Evolutionary conservation across 2,888 invertebrate species (phyloP), one percentile per base, ranked within the genome.

Genomic region (Patella ulyssiponensis): DNA sequence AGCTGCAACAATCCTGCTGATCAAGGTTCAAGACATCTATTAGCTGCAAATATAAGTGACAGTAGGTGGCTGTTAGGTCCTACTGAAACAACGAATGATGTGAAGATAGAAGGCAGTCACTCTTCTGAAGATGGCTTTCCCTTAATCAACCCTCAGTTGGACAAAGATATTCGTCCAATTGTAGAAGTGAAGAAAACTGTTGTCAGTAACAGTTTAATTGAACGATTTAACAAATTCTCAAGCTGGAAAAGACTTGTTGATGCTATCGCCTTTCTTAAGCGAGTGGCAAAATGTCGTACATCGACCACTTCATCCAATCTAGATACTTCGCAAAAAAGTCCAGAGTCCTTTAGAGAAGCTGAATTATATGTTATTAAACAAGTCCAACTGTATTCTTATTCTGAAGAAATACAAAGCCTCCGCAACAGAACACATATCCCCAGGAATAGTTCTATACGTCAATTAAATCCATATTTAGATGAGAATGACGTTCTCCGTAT

Each of bases 301-400:
- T 17, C n/a, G n/a, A 27, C 27, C 27, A 27, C 27, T 27, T 27
- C 27, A 27, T 27, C 27, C 27, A 58, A 58, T 58, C 20, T 14
- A 58, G 58, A 58, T 20, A 58, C 58, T n/a, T 20, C 17, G 7
- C 20, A 20, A 20, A 58, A 58, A 58, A n/a, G n/a, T 20, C 7
- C 20, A 17, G 17, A 58, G n/a, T 58, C 58, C 17, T 58, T 58
- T n/a, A 20, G 11, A 97, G 97, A 92, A 96, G 96, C 85, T 95
- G 95, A 3, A 95, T 97, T n/a, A 20, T 58, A n/a, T 58, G 14
- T 58, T 9, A 7, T 58, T n/a, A 17, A 20, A n/a, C n/a, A 58
- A 58, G 58, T 58, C n/a, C 58, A 58, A 58, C 20, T 15, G 15
- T 17, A 58, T n/a, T 17, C 58, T n/a, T 58, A 58, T 58, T 17